phyloP scores from a whole-genome alignment of 92 coral and sea anemone species.

The Epizoanthus illoricatus region DNA sequence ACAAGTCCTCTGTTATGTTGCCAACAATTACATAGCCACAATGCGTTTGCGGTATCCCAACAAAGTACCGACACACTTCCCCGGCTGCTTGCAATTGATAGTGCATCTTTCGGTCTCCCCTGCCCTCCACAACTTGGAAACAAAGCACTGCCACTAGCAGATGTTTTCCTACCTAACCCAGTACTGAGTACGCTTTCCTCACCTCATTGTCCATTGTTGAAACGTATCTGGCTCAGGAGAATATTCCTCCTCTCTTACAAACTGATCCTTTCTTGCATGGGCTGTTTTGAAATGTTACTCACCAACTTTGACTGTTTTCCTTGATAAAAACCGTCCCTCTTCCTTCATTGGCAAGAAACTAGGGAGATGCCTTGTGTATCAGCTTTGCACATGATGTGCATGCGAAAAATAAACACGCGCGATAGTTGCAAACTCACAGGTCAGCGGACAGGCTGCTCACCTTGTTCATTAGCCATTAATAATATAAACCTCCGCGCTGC shows the following conservation, averaged over 20 bases:
- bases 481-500: too few species aligned
- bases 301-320: not conserved
- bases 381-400: not conserved
- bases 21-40: not conserved
- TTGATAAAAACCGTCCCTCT: not conserved
- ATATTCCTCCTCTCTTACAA: not conserved
- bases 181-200: not conserved
- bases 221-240: not conserved
- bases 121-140: not conserved
- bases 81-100: too few species aligned
- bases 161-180: not conserved
- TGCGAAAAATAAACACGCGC: slow-evolving; percentile 1
- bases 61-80: not conserved
- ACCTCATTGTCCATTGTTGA: not conserved
- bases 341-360: not conserved
- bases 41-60: not conserved
- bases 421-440: not conserved
- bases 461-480: too few species aligned
- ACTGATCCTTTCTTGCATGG: too few species aligned
- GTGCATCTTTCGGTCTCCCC: not conserved
- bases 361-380: not conserved
- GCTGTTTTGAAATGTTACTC: not conserved
- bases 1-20: not conserved
- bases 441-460: not conserved
- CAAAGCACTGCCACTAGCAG: slow-evolving; percentile 7